Evolutionary conservation across 2,888 invertebrate genomes (phyloP).

Genomic region (Drosophila affinis): DNA sequence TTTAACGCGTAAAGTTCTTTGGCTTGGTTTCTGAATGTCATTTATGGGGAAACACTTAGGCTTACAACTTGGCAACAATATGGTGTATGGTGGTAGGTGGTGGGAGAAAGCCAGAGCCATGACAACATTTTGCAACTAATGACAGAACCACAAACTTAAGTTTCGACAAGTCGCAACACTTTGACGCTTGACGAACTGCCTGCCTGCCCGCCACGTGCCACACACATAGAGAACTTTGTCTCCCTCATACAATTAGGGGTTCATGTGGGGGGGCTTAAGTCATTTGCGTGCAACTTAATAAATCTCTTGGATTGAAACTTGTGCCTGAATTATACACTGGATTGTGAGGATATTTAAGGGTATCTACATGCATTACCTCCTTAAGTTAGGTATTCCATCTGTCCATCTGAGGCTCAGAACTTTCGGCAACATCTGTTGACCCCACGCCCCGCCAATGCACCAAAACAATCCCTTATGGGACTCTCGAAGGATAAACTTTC

Average conservation of each 20-base stretch:
- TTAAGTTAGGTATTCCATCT: neutral
- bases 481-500: conserved; percentile 21
- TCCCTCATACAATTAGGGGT: neutral
- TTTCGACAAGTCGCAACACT: conserved; percentile 9
- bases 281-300: neutral
- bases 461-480: conserved; percentile 16
- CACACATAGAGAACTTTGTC: neutral
- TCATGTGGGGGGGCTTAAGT: neutral
- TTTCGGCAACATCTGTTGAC: conserved; percentile 1
- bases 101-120: conserved; percentile 1
- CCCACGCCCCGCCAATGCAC: conserved; percentile 3
- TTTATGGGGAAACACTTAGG: neutral
- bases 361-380: neutral
- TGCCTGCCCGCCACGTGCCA: conserved; percentile 1
- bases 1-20: neutral
- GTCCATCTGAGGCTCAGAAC: neutral
- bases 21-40: neutral
- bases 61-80: conserved; percentile 3
- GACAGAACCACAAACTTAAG: conserved; percentile 18
- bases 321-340: neutral
- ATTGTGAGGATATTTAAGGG: neutral
- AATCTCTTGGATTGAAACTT: neutral
- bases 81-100: neutral
- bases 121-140: conserved; percentile 23
- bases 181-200: conserved; percentile 25